Base-by-base conservation (phyloP, 2,113 vertebrate species). In the Jaculus jaculus region DNA sequence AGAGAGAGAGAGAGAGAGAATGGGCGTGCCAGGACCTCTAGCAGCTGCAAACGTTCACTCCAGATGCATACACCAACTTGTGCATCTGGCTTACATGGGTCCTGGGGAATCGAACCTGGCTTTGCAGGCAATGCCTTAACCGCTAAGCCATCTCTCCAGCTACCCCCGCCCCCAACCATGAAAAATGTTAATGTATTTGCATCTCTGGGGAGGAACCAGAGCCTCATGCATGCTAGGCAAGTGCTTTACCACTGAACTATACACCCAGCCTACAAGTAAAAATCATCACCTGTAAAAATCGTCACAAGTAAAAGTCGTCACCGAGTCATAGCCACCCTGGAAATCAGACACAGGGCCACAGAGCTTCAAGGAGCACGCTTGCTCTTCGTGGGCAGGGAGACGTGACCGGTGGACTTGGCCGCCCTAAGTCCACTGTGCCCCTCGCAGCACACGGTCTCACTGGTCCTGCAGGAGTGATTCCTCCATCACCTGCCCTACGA, bases 401-500 rank as follows among this genome's bases (percentile, higher is more conserved):
- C 58, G 24, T 47, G 66, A 37, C 75, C 37, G 61, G 28, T 8
- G 0, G 5, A 1, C 4, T 26, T 60, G 15, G 15, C 7, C 47
- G 34, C 72, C 8, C 13, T 26, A 10, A 34, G 71, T 18, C 42
- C 39, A 11, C 54, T 4, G 18, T 6, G 24, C 21, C 42, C 7
- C 69, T 15, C 16, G 17, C 61, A 75, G 42, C 32, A 37, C 73
- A 34, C 5, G 20, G n/a, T 79, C 51, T 63, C 26, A 0, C 1
- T 4, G 51, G 20, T 13, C 23, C 28, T 12, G 54, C 0, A 2
- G 13, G 0, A 42, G 32, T 8, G 30, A 15, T 3, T 13, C 54
- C 16, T 61, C 63, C 12, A 1, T 16, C 10, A 18, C 0, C 15
- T 15, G 17, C 23, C 8, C 24, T 30, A 12, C 21, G 54, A 26